phyloP scores from a whole-genome alignment of 2,113 vertebrate genomes.

The Castor canadensis region DNA sequence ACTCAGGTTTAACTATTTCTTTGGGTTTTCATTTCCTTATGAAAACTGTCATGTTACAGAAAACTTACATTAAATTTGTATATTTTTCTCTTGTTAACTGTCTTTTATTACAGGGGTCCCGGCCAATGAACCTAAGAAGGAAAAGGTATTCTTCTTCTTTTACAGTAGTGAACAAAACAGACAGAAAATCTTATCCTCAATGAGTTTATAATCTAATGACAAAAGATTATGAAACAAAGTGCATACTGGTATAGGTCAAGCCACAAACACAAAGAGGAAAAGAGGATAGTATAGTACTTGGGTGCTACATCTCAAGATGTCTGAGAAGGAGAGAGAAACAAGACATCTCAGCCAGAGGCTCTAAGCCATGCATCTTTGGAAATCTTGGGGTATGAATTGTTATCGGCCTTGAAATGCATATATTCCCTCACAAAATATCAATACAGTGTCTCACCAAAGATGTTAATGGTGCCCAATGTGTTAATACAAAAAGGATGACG shows the following conservation, averaged over 20 bases:
- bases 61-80: background rate
- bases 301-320: background rate
- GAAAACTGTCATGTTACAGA: background rate
- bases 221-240: conserved; percentile 37
- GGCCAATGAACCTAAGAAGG: background rate
- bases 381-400: background rate
- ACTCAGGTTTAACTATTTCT: background rate
- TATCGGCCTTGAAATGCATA: background rate
- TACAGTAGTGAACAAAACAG: background rate
- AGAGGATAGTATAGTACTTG: background rate
- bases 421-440: background rate
- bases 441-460: background rate
- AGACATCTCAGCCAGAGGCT: background rate
- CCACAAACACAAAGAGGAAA: background rate
- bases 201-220: conserved; percentile 35
- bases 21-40: background rate
- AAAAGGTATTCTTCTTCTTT: background rate
- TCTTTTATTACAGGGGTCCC: background rate
- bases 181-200: background rate
- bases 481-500: background rate
- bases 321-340: background rate
- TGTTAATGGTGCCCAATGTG: background rate
- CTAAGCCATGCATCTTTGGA: background rate
- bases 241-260: background rate
- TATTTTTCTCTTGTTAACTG: background rate